Evolutionary conservation across 2,113 vertebrate species (phyloP), one percentile per base, ranked within the genome.

Genomic region (Benitochromis conjunctus): DNA sequence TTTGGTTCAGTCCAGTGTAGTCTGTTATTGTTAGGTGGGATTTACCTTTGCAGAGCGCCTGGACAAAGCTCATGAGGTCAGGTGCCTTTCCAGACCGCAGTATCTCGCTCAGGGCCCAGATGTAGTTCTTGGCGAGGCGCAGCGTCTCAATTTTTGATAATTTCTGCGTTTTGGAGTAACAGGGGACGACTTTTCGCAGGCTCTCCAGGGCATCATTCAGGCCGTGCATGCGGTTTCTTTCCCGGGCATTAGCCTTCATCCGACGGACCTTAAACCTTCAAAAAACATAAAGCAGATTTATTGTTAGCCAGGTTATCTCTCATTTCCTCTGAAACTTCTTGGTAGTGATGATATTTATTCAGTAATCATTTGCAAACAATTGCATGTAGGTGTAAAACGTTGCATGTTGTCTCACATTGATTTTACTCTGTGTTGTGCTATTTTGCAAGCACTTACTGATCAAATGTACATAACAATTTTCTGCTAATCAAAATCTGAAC

Each of bases 131-230:
- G 89, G 99, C 99, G 78, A 99, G 94, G 81, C 98, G 97, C 79
- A 99, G 95, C 0, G 99, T 99, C 96, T 99, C 99, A 31, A 99
- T 99, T 93, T 99, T 99, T 82, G 98, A 99, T 4, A 99, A 96
- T 93, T 99, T 99, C 94, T 99, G 99, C 1, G 98, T 99, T 91
- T 99, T 99, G 85, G 99, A 99, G 94, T 99, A 99, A 91, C 99
- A 99, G 53, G 99, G 99, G 29, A 99, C 99, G n/a, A 99, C 97
- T 90, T 99, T 99, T 86, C 99, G 95, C 95, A 99, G 96, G 93
- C 98, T 98, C 96, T 99, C 99, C 91, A 99, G 96, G 13, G 99
- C 99, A 0, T 98, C 99, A 19, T 99, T 99, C 78, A 99, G 95
- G 2, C 98, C 99, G 9, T 99, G 99, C 99, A 99, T 99, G 87